These are phyloP conservation scores for Ceratosolen solmsi DNA, from an alignment of 1,140 invertebrate species.

Conservation along the genomic window DNA sequence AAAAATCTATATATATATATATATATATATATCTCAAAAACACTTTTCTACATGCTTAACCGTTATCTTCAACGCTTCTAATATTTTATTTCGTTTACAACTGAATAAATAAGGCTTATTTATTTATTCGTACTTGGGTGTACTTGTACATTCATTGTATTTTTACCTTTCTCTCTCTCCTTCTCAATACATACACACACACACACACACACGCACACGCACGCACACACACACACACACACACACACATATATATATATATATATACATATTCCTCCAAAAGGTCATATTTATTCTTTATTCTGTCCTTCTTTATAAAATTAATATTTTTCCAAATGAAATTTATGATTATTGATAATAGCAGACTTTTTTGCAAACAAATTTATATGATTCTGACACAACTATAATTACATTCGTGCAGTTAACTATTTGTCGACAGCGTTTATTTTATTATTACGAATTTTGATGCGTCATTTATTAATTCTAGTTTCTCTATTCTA, in stretches of 20 bases:
- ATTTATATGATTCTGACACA: neutral
- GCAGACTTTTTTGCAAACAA: neutral
- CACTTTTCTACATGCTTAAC: neutral
- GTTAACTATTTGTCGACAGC: neutral
- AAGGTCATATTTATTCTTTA: neutral
- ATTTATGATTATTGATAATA: neutral
- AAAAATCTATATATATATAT: too few species aligned
- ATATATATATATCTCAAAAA: conserved; percentile 5
- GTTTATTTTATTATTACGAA: neutral
- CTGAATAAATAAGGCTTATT: conserved; percentile 2
- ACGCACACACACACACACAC: too few species aligned
- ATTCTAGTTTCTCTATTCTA: conserved; percentile 2
- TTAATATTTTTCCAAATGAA: neutral
- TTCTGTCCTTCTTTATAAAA: neutral
- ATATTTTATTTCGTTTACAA: conserved; percentile 8
- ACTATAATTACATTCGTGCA: neutral
- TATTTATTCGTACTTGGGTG: neutral
- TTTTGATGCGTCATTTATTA: neutral
- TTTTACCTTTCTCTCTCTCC: conserved; percentile 3
- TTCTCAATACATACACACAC: too few species aligned
- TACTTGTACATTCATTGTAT: neutral
- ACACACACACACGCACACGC: too few species aligned
- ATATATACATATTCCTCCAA: neutral
- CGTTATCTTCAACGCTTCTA: neutral
- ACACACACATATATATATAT: too few species aligned